phyloP scores from a whole-genome alignment of 1,140 invertebrate genomes.

The Chionoecetes opilio region DNA sequence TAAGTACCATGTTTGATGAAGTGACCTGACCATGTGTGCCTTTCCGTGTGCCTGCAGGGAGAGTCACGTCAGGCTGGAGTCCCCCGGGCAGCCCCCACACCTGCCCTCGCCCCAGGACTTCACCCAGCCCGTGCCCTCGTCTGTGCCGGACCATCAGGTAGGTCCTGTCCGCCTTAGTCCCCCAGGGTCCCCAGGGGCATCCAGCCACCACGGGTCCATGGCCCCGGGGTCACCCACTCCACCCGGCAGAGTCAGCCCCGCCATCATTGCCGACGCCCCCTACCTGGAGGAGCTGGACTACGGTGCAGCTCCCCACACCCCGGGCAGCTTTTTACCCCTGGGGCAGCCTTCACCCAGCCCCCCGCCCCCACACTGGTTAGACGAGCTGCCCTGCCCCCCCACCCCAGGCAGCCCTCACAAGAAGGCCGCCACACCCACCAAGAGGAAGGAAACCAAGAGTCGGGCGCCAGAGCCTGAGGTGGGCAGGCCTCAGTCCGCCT shows the following conservation, averaged over 20 bases:
- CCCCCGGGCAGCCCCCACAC: background rate
- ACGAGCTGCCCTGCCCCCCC: conserved; percentile 54
- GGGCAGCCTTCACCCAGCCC: conserved; percentile 47
- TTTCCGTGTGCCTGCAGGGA: background rate
- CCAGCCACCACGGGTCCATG: background rate
- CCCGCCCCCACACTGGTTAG: conserved; percentile 38
- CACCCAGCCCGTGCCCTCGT: background rate
- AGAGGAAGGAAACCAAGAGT: conserved; percentile 40
- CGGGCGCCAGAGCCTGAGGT: background rate
- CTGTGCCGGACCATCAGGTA: background rate
- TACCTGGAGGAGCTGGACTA: conserved; percentile 63
- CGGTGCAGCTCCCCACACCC: conserved; percentile 61
- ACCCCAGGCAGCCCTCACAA: conserved; percentile 63
- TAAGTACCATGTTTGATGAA: background rate
- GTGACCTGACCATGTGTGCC: background rate
- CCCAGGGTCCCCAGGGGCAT: background rate
- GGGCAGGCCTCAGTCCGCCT: background rate
- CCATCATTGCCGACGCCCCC: background rate
- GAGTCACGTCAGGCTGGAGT: background rate
- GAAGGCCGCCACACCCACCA: conserved; percentile 6
- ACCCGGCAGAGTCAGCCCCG: background rate
- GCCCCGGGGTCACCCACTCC: background rate
- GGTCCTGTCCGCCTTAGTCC: background rate
- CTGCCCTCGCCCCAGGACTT: background rate
- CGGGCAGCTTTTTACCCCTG: conserved; percentile 64